Conservation (phyloP, 2,888 invertebrate genomes). For the Drosophila mayaguana region DNA sequence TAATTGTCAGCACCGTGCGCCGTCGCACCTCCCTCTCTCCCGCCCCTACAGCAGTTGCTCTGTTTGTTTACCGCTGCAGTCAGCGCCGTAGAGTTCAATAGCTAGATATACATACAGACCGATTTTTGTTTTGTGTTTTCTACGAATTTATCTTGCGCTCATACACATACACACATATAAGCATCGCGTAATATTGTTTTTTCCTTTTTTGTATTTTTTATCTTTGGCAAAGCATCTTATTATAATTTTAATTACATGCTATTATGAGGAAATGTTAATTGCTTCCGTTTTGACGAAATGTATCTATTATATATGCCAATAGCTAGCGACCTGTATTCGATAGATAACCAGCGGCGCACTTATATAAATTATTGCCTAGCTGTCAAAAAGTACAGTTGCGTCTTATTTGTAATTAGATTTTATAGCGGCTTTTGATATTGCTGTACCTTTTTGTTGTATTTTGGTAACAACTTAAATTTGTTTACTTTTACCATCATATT, state of each 20-base stretch:
- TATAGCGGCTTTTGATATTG: no score
- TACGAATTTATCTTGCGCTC: constrained; percentile 52
- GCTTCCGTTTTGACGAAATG: constrained; percentile 76
- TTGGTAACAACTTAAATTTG: no score
- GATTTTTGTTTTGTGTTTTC: constrained; percentile 30
- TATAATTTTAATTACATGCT: constrained; percentile 80
- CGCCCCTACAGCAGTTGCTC: constrained; percentile 23
- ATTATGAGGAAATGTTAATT: constrained; percentile 77
- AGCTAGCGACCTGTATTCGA: constrained; percentile 24
- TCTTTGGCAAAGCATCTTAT: constrained; percentile 76
- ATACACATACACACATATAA: constrained; percentile 10
- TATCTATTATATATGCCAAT: constrained; percentile 31
- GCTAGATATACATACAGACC: constrained; percentile 28
- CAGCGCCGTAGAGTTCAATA: constrained; percentile 59
- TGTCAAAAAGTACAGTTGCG: constrained; percentile 1
- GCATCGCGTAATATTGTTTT: constrained; percentile 50
- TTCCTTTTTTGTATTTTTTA: constrained; percentile 29
- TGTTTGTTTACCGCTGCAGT: constrained; percentile 48
- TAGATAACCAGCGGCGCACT: constrained; percentile 11
- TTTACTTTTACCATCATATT: no score
- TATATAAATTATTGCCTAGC: constrained; percentile 8
- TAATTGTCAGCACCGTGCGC: constrained; percentile 60
- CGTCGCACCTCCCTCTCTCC: not conserved
- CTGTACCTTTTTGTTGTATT: no score
- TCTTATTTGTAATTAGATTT: no score